A percentile compares a stretch with the other conserved stretches of the same genome.
Conservation (phyloP, 2,888 invertebrate genomes). For the Sphinx pinastri region DNA sequence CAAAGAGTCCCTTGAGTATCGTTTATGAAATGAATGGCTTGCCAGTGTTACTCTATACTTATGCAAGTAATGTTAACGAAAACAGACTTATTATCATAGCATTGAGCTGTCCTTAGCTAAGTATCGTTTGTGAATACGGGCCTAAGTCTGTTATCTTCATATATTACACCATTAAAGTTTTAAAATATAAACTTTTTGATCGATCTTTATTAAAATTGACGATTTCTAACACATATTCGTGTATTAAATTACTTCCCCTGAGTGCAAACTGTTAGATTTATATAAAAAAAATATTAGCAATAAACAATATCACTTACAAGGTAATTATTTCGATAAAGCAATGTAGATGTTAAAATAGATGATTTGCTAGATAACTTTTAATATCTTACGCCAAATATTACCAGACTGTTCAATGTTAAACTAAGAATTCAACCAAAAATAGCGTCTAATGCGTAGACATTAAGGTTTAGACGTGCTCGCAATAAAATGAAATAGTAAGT, state of each 20-base stretch:
- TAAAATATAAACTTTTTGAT: neutral
- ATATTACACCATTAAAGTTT: neutral
- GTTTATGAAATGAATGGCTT: no score
- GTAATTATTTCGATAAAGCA: conserved; percentile 5
- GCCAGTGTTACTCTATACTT: no score
- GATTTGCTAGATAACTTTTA: conserved; percentile 21
- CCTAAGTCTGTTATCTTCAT: no score
- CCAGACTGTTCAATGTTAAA: conserved; percentile 49
- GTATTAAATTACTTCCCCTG: neutral
- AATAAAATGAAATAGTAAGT: no score
- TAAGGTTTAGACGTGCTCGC: neutral
- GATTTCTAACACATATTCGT: neutral
- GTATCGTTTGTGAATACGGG: no score
- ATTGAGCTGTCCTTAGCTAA: no score
- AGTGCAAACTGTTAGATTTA: conserved; percentile 2
- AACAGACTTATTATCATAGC: no score
- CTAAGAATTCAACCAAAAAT: conserved; percentile 37
- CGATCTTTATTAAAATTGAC: neutral
- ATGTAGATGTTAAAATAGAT: conserved; percentile 19
- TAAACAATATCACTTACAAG: conserved; percentile 17
- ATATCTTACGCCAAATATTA: conserved; percentile 48
- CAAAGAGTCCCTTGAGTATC: no score
- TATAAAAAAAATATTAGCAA: conserved; percentile 6
- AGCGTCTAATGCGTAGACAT: conserved; percentile 30
- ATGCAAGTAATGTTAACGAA: no score